A percentile compares a stretch with the other conserved stretches of the same genome.
These are phyloP conservation scores for Caenorhabditis inopinata DNA, from an alignment of 1,140 invertebrate genomes.

Conservation along the genomic window DNA sequence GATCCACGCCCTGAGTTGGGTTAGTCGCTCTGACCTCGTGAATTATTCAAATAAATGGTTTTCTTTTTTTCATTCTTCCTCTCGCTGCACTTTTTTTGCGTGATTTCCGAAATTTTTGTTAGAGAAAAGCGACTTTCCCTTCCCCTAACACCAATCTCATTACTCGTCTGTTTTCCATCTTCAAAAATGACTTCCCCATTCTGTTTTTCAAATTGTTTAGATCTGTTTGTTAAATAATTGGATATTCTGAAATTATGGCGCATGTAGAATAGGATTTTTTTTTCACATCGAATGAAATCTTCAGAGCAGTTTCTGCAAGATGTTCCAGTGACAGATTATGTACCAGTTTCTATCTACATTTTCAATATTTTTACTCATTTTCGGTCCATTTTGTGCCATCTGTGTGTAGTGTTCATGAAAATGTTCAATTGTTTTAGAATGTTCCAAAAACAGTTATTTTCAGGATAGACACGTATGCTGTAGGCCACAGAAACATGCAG, in stretches of 20 bases:
- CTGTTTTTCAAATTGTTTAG: no score
- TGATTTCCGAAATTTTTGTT: slow-evolving; percentile 18
- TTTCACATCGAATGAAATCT: no score
- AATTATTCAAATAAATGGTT: slow-evolving; percentile 22
- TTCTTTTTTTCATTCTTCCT: slow-evolving; percentile 18
- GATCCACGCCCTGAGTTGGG: background rate
- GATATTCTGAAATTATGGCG: no score
- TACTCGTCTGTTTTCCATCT: background rate
- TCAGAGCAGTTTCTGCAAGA: no score
- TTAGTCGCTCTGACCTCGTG: background rate
- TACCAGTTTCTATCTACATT: no score
- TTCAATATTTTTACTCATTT: no score
- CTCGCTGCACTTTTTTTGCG: slow-evolving; percentile 4
- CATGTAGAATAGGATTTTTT: no score
- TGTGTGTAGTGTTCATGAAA: no score
- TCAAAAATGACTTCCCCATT: background rate
- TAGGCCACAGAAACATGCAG: background rate
- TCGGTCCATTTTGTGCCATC: no score
- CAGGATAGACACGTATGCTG: slow-evolving; percentile 17
- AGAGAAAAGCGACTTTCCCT: background rate
- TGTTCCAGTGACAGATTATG: no score
- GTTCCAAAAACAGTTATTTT: background rate
- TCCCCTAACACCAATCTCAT: background rate
- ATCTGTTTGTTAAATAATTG: no score
- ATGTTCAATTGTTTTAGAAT: no score